A percentile compares a stretch with the other conserved stretches of the same genome.
These are phyloP conservation scores for Catharus bicknelli DNA, from an alignment of 2,113 vertebrate genomes.

Conservation along the genomic window DNA sequence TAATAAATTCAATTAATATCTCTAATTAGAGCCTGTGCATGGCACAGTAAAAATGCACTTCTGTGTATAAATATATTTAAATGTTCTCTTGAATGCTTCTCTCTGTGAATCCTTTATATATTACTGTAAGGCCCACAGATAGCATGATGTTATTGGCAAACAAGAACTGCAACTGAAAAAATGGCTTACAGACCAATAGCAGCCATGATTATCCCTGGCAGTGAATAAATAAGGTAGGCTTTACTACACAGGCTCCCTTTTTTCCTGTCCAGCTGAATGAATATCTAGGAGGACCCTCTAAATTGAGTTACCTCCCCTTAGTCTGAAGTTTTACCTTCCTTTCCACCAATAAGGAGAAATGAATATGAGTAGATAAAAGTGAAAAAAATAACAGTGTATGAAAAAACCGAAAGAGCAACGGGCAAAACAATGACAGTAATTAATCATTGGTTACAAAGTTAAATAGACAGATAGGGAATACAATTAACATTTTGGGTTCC, in stretches of 20 bases:
- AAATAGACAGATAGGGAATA: background rate
- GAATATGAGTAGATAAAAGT: background rate
- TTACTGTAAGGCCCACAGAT: background rate
- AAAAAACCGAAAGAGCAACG: background rate
- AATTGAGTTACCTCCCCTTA: background rate
- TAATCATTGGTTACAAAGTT: background rate
- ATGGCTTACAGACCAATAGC: background rate
- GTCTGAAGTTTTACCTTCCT: background rate
- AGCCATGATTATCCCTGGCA: rapidly evolving
- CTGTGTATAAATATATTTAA: background rate
- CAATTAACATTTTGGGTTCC: background rate
- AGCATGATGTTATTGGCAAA: background rate
- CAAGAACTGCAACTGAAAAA: background rate
- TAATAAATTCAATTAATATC: too few relatives aligned
- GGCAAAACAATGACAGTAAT: background rate
- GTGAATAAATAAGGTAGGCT: background rate
- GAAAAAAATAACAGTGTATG: background rate
- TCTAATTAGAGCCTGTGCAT: too few relatives aligned
- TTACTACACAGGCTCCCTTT: background rate
- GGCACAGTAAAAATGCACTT: background rate
- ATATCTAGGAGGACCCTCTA: too few relatives aligned
- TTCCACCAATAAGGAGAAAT: background rate
- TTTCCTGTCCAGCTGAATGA: background rate
- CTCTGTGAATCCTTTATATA: background rate
- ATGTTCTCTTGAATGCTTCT: background rate